Evolutionary conservation across 2,797 vertebrate species (phyloP), one percentile per base, ranked within the genome.

Genomic region (Sebastes hubbsi): DNA sequence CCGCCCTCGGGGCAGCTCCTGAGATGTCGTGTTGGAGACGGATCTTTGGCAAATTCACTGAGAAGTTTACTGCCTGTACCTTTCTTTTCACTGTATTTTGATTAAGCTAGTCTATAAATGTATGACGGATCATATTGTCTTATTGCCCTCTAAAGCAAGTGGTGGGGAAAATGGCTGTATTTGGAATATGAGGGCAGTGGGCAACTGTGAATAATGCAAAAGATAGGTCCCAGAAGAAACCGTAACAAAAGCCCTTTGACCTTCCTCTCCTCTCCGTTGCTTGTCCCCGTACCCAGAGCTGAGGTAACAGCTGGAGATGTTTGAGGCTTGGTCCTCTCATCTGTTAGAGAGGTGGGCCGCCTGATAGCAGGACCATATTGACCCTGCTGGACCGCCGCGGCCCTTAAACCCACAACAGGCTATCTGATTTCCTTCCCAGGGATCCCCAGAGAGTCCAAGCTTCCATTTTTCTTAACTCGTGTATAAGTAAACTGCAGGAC

Each of bases 381-480:
- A 97, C 95, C 91, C 70, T 73, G 93, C 87, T 85, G 81, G 90
- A 94, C 93, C 93, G 88, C 94, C 84, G 93, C 87, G 91, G 95
- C 96, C 95, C 95, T 97, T 96, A 96, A 94, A 96, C 92, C 96
- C 95, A 94, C 95, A 95, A 95, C 36, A 80, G 93, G 94, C 95
- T 96, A 96, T 99, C 96, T 94, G 92, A 94, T 98, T 97, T 96
- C 96, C 95, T 91, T 94, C 91, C 94, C 95, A 97, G 96, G 96
- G 97, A 97, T 97, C 97, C 97, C 95, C 74, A 79, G 95, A 95
- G 95, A 96, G 92, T 11, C 54, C 90, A 92, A 91, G 91, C 95
- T 97, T 97, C 96, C 94, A 95, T 97, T 97, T 97, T 97, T 97
- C 95, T 95, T 94, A 95, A 96, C 93, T 96, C 96, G 95, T 95